A percentile compares a stretch with the other conserved stretches of the same genome.
These are phyloP conservation scores for Hemicordylus capensis DNA, from an alignment of 2,113 vertebrate genomes.

Conservation along the genomic window DNA sequence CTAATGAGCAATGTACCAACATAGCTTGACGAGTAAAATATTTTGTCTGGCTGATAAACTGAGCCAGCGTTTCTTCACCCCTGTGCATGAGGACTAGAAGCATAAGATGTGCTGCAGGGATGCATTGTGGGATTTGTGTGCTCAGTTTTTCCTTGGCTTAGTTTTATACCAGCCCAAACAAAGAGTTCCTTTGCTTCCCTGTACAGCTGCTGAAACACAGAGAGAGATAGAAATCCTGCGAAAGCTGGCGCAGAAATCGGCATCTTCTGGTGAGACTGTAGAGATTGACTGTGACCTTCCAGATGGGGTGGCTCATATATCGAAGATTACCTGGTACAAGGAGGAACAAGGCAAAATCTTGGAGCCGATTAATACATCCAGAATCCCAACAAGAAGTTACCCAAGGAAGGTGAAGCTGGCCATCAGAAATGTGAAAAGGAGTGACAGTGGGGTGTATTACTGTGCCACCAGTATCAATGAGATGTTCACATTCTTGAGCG, in stretches of 20 bases:
- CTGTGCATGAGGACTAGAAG: no score
- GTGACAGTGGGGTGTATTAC: background rate
- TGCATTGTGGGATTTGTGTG: no score
- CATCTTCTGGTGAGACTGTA: background rate
- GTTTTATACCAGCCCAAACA: no score
- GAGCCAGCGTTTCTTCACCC: no score
- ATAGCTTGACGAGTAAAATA: no score
- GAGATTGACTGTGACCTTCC: background rate
- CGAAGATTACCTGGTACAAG: background rate
- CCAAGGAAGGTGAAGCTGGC: no score
- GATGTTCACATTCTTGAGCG: fast-evolving
- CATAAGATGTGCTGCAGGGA: no score
- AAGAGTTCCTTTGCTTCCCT: background rate
- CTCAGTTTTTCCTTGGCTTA: no score
- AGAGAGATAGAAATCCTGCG: no score
- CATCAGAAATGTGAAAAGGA: background rate
- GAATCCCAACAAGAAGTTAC: background rate
- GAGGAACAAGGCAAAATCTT: background rate
- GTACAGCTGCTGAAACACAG: background rate
- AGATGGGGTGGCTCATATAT: fast-evolving
- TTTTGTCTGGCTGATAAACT: no score
- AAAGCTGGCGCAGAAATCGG: no score
- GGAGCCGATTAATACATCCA: fast-evolving
- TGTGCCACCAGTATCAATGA: background rate
- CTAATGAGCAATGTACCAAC: no score